A percentile compares a stretch with the other conserved stretches of the same genome.
Conservation (phyloP, 2,888 invertebrate genomes). For the Metalampra italica region DNA sequence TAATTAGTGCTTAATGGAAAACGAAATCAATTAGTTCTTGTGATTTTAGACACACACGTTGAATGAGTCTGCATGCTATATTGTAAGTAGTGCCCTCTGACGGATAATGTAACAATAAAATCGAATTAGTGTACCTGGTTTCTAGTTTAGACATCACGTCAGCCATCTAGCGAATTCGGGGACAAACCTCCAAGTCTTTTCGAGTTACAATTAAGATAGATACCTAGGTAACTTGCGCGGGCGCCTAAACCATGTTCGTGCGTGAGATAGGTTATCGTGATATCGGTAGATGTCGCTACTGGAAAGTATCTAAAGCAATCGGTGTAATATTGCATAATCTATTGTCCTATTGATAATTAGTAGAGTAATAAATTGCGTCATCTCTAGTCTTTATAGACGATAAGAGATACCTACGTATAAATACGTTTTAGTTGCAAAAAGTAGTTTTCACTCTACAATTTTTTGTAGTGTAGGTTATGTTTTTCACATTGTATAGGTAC, state of each 20-base stretch:
- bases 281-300: conserved; percentile 4
- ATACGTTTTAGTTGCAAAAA: not conserved
- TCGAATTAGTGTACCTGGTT: too few relatives aligned
- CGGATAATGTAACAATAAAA: not conserved
- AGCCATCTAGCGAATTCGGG: too few relatives aligned
- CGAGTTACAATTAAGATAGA: too few relatives aligned
- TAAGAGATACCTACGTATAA: not conserved
- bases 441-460: not conserved
- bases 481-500: not conserved
- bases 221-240: not conserved
- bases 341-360: conserved; percentile 1
- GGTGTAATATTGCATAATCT: not conserved
- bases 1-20: too few relatives aligned
- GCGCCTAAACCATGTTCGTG: not conserved
- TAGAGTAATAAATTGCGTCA: conserved; percentile 6
- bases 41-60: too few relatives aligned
- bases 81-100: conserved; percentile 10
- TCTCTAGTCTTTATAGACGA: conserved; percentile 1
- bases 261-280: not conserved
- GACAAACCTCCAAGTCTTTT: too few relatives aligned
- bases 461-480: not conserved
- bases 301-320: not conserved
- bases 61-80: too few relatives aligned
- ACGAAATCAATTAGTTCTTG: too few relatives aligned
- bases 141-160: too few relatives aligned